Conservation (phyloP, 2,888 invertebrate genomes). For the Parnassius apollo region DNA sequence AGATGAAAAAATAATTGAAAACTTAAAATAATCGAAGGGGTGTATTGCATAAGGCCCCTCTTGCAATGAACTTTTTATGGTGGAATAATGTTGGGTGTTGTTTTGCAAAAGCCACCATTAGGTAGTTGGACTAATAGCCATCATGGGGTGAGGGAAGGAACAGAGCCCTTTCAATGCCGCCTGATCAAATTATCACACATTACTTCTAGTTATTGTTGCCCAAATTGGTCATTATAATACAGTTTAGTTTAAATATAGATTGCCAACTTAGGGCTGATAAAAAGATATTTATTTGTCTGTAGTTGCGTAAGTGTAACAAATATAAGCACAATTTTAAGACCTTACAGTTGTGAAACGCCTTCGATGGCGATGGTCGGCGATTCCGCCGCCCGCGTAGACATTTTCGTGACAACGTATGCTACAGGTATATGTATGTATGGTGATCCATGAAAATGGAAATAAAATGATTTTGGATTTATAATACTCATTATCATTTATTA, state of each 20-base stretch:
- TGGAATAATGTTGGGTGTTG: conserved; percentile 56
- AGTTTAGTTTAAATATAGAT: conserved; percentile 67
- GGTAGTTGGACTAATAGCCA: conserved; percentile 56
- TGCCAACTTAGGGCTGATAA: conserved; percentile 42
- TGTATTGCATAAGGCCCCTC: conserved; percentile 47
- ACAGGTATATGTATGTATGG: no score
- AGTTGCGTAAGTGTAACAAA: no score
- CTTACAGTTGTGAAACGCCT: no score
- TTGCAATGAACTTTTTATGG: conserved; percentile 68
- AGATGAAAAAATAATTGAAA: conserved; percentile 50
- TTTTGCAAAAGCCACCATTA: conserved; percentile 70
- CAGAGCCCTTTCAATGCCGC: conserved; percentile 25
- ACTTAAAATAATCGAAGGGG: conserved; percentile 67
- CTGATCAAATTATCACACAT: conserved; percentile 27
- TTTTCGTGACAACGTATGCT: no score
- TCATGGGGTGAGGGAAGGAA: conserved; percentile 38
- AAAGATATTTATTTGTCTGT: neutral
- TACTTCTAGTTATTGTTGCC: conserved; percentile 22
- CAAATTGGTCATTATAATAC: conserved; percentile 67
- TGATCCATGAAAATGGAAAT: no score
- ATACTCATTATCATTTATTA: no score
- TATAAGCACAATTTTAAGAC: no score
- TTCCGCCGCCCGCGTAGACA: no score
- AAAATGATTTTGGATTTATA: no score
- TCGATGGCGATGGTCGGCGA: no score